These are phyloP conservation scores for Eueides isabella DNA, from an alignment of 1,140 invertebrate species.

Conservation along the genomic window DNA sequence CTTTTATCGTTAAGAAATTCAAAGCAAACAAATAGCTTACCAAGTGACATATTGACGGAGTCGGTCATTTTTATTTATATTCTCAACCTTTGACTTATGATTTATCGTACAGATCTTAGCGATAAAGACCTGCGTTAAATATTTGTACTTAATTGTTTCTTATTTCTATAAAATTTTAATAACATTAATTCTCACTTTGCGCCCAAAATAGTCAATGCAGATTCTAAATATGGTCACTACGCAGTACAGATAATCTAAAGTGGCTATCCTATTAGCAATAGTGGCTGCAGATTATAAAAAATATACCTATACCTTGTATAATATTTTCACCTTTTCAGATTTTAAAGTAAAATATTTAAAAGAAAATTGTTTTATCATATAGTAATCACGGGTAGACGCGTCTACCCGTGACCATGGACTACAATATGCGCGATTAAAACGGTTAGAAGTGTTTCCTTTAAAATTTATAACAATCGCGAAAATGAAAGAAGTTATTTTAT, in stretches of 20 bases:
- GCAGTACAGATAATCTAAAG: not conserved
- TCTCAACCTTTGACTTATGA: not conserved
- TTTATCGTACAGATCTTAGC: not conserved
- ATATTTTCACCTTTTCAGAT: too few relatives aligned
- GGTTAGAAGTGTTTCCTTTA: too few relatives aligned
- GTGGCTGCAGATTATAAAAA: slow-evolving; percentile 7
- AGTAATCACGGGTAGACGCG: too few relatives aligned
- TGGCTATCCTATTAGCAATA: not conserved
- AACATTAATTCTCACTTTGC: slow-evolving; percentile 26
- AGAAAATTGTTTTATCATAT: too few relatives aligned
- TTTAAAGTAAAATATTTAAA: too few relatives aligned
- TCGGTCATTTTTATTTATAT: slow-evolving; percentile 59
- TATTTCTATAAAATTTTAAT: not conserved
- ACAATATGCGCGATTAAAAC: too few relatives aligned
- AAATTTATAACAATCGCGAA: too few relatives aligned
- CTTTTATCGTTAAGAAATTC: not conserved
- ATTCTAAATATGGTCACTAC: slow-evolving; percentile 12
- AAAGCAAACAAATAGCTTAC: slow-evolving; percentile 47
- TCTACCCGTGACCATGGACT: too few relatives aligned
- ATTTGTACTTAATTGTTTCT: not conserved
- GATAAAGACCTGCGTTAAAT: not conserved
- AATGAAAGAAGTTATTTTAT: too few relatives aligned
- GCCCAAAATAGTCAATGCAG: slow-evolving; percentile 31
- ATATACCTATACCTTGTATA: not conserved
- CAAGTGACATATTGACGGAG: slow-evolving; percentile 74